Conservation (phyloP, 2,797 vertebrate species). For the Phrynocephalus forsythii region DNA sequence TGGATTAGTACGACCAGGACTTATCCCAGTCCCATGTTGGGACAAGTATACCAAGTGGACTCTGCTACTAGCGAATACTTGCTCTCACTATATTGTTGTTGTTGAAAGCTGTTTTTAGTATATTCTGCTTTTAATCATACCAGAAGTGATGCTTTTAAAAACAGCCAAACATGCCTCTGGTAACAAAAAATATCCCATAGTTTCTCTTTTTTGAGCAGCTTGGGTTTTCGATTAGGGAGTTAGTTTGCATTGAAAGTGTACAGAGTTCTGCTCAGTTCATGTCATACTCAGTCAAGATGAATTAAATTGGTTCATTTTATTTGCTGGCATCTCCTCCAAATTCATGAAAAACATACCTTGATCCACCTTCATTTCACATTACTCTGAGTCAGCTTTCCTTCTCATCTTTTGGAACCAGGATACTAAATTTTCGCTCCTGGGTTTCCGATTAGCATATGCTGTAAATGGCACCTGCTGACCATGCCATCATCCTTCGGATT, state of each 20-base stretch:
- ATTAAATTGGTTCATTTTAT: not conserved
- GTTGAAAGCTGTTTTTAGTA: not conserved
- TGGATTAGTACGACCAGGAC: too few relatives aligned
- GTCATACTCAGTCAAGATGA: slow-evolving; percentile 8
- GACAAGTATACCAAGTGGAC: too few relatives aligned
- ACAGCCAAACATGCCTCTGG: not conserved
- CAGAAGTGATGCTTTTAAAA: not conserved
- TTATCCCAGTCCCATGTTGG: too few relatives aligned
- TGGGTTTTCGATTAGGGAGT: not conserved
- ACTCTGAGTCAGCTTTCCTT: slow-evolving; percentile 61
- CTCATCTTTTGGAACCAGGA: slow-evolving; percentile 61
- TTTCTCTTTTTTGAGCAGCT: not conserved
- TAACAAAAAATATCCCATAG: not conserved
- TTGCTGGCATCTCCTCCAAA: not conserved
- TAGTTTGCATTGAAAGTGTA: not conserved
- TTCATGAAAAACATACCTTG: slow-evolving; percentile 25
- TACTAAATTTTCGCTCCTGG: slow-evolving; percentile 61
- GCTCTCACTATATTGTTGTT: not conserved
- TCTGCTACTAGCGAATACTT: too few relatives aligned
- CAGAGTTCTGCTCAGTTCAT: not conserved
- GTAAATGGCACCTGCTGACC: slow-evolving; percentile 66
- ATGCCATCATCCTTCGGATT: slow-evolving; percentile 64
- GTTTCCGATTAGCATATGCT: slow-evolving; percentile 63
- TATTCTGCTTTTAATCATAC: not conserved
- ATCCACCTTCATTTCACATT: slow-evolving; percentile 13